Evolutionary conservation across 2,113 vertebrate species (phyloP).

Genomic region (Solenodon paradoxus): DNA sequence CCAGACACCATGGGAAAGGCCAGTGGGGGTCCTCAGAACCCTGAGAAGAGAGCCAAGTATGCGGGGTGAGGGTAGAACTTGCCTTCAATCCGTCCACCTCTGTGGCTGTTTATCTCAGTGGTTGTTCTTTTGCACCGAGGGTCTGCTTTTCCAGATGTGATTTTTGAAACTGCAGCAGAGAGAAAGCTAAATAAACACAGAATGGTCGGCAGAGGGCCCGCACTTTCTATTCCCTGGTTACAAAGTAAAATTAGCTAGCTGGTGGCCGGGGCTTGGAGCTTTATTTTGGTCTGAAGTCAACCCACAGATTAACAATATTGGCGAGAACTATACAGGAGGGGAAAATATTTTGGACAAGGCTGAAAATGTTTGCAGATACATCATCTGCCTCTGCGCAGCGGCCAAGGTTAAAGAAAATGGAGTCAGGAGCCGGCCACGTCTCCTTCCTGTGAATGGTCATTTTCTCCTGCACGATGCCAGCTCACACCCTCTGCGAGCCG

Average conservation of each 20-base stretch:
- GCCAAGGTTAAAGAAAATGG: slow-evolving; percentile 50
- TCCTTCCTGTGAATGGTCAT: slow-evolving; percentile 1
- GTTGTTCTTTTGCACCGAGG: slow-evolving; percentile 51
- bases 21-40: not conserved
- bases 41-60: not conserved
- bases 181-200: slow-evolving; percentile 55
- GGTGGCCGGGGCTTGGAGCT: slow-evolving; percentile 54
- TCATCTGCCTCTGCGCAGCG: slow-evolving; percentile 5
- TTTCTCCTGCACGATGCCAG: not conserved
- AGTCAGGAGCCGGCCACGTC: not conserved
- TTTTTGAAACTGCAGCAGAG: slow-evolving; percentile 52
- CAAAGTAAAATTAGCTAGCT: slow-evolving; percentile 59
- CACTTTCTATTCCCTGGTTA: slow-evolving; percentile 59
- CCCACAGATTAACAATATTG: slow-evolving; percentile 63
- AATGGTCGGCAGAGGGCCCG: not conserved
- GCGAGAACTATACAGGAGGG: slow-evolving; percentile 58
- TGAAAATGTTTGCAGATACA: slow-evolving; percentile 38
- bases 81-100: not conserved
- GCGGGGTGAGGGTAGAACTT: not conserved
- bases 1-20: not conserved
- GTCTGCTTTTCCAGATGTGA: slow-evolving; percentile 52
- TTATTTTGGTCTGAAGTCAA: slow-evolving; percentile 68
- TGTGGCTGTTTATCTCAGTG: not conserved
- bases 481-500: not conserved
- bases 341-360: slow-evolving; percentile 56